Evolutionary conservation across 1,140 invertebrate species (phyloP).

Genomic region (Oedothorax gibbosus): DNA sequence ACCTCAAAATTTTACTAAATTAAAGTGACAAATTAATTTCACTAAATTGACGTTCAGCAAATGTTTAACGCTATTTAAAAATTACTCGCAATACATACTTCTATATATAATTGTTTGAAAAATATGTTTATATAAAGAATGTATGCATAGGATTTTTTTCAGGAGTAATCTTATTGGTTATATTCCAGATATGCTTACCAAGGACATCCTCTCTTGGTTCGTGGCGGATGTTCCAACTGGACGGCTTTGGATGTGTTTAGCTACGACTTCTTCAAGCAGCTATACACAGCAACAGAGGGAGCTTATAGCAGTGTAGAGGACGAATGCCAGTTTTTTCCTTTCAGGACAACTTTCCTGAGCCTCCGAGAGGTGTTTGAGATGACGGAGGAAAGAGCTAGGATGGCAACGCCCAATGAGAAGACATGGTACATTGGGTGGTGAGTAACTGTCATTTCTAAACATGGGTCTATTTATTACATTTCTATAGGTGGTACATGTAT

Average conservation of each 20-base stretch:
- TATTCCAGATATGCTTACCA: constrained; percentile 75
- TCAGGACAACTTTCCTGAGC: constrained; percentile 84
- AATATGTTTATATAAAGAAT: too few relatives aligned
- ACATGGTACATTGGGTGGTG: constrained; percentile 94
- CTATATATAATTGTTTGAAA: too few relatives aligned
- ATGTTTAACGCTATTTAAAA: too few relatives aligned
- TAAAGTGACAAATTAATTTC: too few relatives aligned
- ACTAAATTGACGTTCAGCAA: too few relatives aligned
- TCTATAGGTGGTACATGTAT: too few relatives aligned
- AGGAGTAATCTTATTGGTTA: too few relatives aligned
- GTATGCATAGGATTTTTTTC: too few relatives aligned
- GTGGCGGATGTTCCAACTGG: constrained; percentile 83
- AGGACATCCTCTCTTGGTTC: constrained; percentile 84
- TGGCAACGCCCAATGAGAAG: constrained; percentile 64
- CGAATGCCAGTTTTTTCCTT: constrained; percentile 90
- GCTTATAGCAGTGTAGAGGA: constrained; percentile 67
- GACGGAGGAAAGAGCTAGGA: constrained; percentile 74
- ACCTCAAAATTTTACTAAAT: too few relatives aligned
- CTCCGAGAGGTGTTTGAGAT: constrained; percentile 81
- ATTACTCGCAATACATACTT: too few relatives aligned
- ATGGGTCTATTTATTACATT: not conserved
- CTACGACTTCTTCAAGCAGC: constrained; percentile 82
- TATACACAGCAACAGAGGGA: constrained; percentile 74
- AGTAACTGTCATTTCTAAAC: constrained; percentile 66
- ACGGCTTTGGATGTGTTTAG: constrained; percentile 78